A percentile compares a stretch with the other conserved stretches of the same genome.
These are phyloP conservation scores for Rallus crepitans DNA, from an alignment of 2,797 vertebrate species.

Conservation along the genomic window DNA sequence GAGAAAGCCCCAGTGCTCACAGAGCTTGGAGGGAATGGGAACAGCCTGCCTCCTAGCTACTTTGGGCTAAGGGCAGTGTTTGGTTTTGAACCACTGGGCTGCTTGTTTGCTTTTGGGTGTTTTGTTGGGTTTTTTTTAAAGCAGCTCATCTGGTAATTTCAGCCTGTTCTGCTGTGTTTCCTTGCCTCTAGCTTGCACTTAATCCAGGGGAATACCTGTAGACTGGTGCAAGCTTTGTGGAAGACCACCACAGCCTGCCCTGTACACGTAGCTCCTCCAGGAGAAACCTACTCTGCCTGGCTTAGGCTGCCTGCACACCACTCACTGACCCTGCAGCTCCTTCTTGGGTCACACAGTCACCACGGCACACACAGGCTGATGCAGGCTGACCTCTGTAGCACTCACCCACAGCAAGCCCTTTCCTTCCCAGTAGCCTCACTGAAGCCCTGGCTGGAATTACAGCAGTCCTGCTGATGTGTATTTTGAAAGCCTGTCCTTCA, in stretches of 20 bases:
- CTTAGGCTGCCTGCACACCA: background rate
- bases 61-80: background rate
- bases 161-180: background rate
- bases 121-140: background rate
- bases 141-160: background rate
- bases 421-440: background rate
- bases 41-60: background rate
- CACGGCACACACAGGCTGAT: background rate
- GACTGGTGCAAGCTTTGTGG: background rate
- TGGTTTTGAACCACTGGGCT: background rate
- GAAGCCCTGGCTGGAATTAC: constrained; percentile 35
- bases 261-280: fast-evolving
- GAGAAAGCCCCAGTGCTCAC: background rate
- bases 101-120: background rate
- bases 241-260: background rate
- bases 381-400: background rate
- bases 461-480: background rate
- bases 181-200: background rate
- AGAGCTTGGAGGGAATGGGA: background rate
- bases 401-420: background rate
- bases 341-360: background rate
- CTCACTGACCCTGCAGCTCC: background rate
- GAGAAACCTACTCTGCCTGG: background rate
- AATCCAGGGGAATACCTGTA: background rate
- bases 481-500: constrained; percentile 23